Evolutionary conservation across 2,797 vertebrate genomes (phyloP), one percentile per base, ranked within the genome.

Genomic region (Ciconia nigra): DNA sequence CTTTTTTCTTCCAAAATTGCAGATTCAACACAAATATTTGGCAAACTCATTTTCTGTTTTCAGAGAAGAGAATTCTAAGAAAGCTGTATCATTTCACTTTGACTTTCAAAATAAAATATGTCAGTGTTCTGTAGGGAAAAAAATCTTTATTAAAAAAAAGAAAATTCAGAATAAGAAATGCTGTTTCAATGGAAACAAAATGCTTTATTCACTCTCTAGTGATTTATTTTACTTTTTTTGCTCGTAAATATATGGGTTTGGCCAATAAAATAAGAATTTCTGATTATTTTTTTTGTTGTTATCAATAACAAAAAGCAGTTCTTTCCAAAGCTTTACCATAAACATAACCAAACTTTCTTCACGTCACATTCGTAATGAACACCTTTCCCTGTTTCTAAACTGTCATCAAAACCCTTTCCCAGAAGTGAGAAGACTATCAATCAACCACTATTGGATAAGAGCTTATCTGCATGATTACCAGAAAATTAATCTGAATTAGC

Each of bases 401-500:
- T 61, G 37, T 57, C 61, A 19, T 3, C 65, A 17, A 89, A 92
- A 74, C 18, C 0, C 6, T 70, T 58, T 37, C 31, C 24, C 61
- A 84, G 28, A 80, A 71, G 42, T 62, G 19, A 89, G 41, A 83
- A 74, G 28, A 51, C 37, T 72, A 29, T 74, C 69, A 59, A 19
- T 78, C 39, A 78, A 31, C 33, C 2, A 3, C 44, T 73, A 29
- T 10, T 82, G 70, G 59, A 47, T 59, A 72, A 87, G 18, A 82
- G 15, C 6, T 84, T 84, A 81, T 66, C 42, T 93, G 59, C 7
- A 11, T 17, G 29, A 88, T 21, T 90, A 70, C 20, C 9, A 87
- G 62, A 92, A 92, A 90, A 83, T 82, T 87, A 86, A 58, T 58
- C 71, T 89, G 77, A 92, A 95, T 78, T 86, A 77, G 13, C 31